phyloP scores from a whole-genome alignment of 2,888 invertebrate species.

The Pomacea canaliculata region DNA sequence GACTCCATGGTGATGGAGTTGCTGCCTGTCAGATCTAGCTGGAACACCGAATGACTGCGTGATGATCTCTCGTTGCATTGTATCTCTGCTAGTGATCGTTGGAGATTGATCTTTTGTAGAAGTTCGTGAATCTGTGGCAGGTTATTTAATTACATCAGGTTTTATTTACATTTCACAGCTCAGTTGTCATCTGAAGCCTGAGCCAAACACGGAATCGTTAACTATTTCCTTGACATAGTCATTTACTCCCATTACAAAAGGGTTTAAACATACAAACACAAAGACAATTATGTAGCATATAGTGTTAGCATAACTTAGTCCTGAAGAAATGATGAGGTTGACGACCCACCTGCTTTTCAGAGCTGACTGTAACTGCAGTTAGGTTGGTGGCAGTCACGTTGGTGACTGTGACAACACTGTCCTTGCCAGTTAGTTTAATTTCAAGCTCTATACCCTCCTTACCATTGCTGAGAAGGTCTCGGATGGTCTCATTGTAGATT shows the following conservation, averaged over 20 bases:
- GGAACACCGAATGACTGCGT: constrained; percentile 89
- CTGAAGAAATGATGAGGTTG: neutral
- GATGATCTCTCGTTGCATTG: constrained; percentile 91
- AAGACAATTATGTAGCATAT: too few species aligned
- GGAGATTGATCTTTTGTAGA: constrained; percentile 82
- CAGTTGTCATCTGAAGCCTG: too few species aligned
- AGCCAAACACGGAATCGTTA: too few species aligned
- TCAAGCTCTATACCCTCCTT: constrained; percentile 78
- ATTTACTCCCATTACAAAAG: too few species aligned
- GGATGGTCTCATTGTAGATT: constrained; percentile 87
- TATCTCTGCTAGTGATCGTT: constrained; percentile 84
- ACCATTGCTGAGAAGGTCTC: constrained; percentile 80
- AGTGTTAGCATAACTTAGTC: too few species aligned
- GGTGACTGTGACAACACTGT: constrained; percentile 80
- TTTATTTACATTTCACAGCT: too few species aligned
- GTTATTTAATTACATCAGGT: too few species aligned
- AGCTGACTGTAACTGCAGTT: constrained; percentile 52
- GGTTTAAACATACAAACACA: too few species aligned
- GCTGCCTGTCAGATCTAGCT: constrained; percentile 74
- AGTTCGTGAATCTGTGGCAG: constrained; percentile 68
- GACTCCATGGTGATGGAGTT: constrained; percentile 68
- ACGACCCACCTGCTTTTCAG: constrained; percentile 54
- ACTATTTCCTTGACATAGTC: too few species aligned
- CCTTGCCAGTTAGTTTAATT: constrained; percentile 79
- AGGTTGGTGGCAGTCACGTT: constrained; percentile 72